Conservation (phyloP, 2,113 vertebrate species). For the Larimichthys crocea region DNA sequence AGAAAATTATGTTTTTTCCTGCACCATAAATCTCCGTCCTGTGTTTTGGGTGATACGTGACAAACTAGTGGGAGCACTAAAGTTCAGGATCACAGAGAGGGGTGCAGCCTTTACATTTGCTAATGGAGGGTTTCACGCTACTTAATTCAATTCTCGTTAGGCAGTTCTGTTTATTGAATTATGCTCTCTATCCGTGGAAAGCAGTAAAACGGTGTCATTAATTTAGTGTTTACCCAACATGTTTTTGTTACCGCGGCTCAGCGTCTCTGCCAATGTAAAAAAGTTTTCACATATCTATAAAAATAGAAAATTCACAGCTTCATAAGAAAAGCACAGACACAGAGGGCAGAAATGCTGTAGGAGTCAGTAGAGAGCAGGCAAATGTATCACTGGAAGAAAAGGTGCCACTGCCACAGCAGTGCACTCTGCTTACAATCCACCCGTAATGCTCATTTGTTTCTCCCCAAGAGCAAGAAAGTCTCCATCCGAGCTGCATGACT, state of each 20-base stretch:
- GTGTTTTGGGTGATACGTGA: slow-evolving; percentile 31
- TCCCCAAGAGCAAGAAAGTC: slow-evolving; percentile 29
- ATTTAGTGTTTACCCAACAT: neutral
- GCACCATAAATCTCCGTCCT: slow-evolving; percentile 21
- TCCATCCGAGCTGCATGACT: slow-evolving; percentile 33
- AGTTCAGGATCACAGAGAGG: slow-evolving; percentile 26
- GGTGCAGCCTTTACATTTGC: neutral
- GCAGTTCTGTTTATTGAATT: neutral
- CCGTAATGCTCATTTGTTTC: slow-evolving; percentile 34
- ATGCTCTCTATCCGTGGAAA: neutral
- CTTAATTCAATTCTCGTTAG: slow-evolving; percentile 2
- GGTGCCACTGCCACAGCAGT: slow-evolving; percentile 28
- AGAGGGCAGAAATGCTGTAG: slow-evolving; percentile 59
- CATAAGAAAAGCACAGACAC: slow-evolving; percentile 35
- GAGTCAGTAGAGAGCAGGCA: slow-evolving; percentile 74
- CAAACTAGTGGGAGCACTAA: neutral
- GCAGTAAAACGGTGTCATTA: slow-evolving; percentile 9
- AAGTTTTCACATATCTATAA: neutral
- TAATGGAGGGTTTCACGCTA: neutral
- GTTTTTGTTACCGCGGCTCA: neutral
- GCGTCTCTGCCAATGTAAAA: neutral
- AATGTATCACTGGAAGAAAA: slow-evolving; percentile 36
- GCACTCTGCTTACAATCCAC: slow-evolving; percentile 1
- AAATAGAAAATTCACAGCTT: slow-evolving; percentile 9
- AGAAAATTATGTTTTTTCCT: slow-evolving; percentile 50